Evolutionary conservation across 2,113 vertebrate species (phyloP).

Genomic region (Anser cygnoides): DNA sequence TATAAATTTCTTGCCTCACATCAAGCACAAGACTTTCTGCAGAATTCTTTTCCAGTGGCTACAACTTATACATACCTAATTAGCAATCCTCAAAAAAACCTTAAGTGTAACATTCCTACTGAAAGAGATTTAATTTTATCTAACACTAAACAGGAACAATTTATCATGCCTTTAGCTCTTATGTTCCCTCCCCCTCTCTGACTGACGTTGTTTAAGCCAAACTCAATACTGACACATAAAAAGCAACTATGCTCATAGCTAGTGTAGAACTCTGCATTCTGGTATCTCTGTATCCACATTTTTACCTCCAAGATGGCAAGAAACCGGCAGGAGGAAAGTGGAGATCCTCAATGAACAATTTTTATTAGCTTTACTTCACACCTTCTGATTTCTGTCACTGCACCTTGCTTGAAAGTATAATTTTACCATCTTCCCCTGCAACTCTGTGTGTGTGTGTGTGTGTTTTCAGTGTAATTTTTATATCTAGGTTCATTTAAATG

Average conservation of each 20-base stretch:
- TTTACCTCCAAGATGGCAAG: neutral
- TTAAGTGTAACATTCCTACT: neutral
- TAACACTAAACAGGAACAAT: constrained; percentile 11
- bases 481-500: neutral
- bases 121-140: constrained; percentile 5
- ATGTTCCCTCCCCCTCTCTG: neutral
- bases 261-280: neutral
- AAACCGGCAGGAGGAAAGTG: neutral
- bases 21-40: neutral
- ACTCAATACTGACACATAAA: neutral
- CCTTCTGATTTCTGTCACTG: neutral
- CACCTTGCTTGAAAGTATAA: fast-evolving
- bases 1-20: neutral
- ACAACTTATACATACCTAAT: neutral
- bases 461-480: neutral
- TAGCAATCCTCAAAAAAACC: neutral
- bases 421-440: neutral
- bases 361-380: neutral
- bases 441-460: neutral
- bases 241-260: neutral
- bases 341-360: neutral
- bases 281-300: neutral
- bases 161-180: neutral
- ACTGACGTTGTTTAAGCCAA: neutral
- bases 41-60: constrained; percentile 16